These are phyloP conservation scores for Mercenaria mercenaria DNA, from an alignment of 1,140 invertebrate species.

Conservation along the genomic window DNA sequence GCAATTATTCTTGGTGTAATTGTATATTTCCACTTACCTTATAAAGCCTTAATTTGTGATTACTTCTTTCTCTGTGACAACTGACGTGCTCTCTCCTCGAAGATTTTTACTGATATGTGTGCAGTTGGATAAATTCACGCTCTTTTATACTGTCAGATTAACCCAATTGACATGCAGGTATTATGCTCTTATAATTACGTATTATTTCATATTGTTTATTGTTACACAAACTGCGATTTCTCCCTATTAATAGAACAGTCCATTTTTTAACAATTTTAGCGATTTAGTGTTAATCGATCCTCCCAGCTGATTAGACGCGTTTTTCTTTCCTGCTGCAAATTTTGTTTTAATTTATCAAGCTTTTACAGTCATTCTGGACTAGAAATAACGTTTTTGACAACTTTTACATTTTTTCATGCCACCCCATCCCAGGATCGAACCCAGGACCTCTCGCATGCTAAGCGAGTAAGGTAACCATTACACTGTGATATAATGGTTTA, in stretches of 20 bases:
- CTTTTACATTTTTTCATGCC: no score
- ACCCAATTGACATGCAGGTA: background rate
- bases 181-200: background rate
- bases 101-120: background rate
- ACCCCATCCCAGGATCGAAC: conserved; percentile 7
- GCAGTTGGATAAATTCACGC: background rate
- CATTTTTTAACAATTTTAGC: background rate
- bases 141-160: conserved; percentile 22
- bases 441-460: no score
- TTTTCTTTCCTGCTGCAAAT: background rate
- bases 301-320: background rate
- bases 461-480: background rate
- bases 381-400: background rate
- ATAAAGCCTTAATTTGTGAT: background rate
- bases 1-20: background rate
- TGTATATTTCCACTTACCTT: conserved; percentile 1
- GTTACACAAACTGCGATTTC: background rate
- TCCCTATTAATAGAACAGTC: background rate
- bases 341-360: background rate
- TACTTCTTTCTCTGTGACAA: conserved; percentile 9
- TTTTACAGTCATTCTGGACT: no score
- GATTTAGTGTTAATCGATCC: background rate
- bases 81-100: background rate
- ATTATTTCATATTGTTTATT: background rate
- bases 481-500: no score